These are phyloP conservation scores for Cotesia vestalis DNA, from an alignment of 1,140 invertebrate genomes.

Conservation along the genomic window DNA sequence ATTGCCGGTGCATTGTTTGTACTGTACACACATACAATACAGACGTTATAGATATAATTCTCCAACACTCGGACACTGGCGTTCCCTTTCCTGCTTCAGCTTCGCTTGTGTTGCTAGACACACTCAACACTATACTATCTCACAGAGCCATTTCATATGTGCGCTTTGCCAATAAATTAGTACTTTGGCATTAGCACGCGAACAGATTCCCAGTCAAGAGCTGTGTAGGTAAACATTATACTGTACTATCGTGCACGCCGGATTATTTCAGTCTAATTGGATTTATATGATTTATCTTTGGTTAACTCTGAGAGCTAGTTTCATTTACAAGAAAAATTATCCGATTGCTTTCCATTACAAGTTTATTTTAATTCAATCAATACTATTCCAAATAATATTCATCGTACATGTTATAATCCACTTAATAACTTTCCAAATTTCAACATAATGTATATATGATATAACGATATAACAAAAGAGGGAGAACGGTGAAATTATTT, in stretches of 20 bases:
- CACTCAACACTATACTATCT: neutral
- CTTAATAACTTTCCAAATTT: too few relatives aligned
- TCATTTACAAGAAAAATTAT: neutral
- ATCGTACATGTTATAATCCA: too few relatives aligned
- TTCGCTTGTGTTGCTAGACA: neutral
- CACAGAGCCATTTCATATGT: constrained; percentile 53
- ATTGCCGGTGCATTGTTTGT: constrained; percentile 8
- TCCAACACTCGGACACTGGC: constrained; percentile 18
- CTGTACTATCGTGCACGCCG: constrained; percentile 49
- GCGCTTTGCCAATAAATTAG: constrained; percentile 55
- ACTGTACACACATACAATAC: neutral
- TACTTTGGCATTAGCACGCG: constrained; percentile 57
- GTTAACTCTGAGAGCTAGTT: constrained; percentile 1
- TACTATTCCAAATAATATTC: too few relatives aligned
- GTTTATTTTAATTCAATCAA: neutral
- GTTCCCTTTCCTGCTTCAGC: constrained; percentile 10
- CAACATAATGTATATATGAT: too few relatives aligned
- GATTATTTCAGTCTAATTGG: constrained; percentile 65
- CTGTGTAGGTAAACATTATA: constrained; percentile 43
- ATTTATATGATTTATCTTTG: constrained; percentile 60
- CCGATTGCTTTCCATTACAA: neutral
- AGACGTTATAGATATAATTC: neutral
- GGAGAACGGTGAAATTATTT: neutral
- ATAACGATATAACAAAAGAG: too few relatives aligned
- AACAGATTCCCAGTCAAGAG: constrained; percentile 37